These are phyloP conservation scores for Thamnophis sirtalis DNA, from an alignment of 2,113 vertebrate species.

Conservation along the genomic window DNA sequence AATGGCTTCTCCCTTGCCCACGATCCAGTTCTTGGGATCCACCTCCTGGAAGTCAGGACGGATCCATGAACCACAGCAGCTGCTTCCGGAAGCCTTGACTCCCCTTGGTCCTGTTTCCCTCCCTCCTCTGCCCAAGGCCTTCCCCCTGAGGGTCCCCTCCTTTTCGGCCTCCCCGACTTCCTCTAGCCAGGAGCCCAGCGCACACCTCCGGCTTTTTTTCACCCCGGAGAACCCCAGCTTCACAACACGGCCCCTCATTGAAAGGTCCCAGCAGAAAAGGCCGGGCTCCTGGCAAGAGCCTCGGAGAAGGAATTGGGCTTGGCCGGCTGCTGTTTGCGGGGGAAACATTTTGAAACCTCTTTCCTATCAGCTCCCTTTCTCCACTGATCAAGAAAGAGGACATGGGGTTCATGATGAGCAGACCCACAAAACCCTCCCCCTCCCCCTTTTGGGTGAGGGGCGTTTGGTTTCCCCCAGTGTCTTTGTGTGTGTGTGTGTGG, in stretches of 20 bases:
- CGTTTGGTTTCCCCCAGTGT: not conserved
- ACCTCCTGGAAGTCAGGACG: not conserved
- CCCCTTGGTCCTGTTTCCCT: not conserved
- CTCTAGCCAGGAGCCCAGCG: not conserved
- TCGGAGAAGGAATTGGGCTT: not conserved
- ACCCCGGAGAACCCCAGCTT: not conserved
- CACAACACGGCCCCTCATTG: not conserved
- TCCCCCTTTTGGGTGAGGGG: not conserved
- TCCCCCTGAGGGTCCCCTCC: not conserved
- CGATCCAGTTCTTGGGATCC: not conserved
- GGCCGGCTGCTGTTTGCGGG: not conserved
- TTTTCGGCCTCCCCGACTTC: not conserved
- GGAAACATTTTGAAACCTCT: not conserved
- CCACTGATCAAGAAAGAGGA: not conserved
- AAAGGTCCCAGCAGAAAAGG: not conserved
- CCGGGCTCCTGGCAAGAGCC: not conserved
- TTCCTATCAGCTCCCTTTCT: not conserved
- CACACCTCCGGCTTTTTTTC: not conserved
- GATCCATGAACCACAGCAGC: not conserved
- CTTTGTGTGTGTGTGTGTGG: not conserved
- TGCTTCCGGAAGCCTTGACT: not conserved
- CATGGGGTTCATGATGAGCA: not conserved
- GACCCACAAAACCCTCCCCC: not conserved
- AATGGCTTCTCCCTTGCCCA: not conserved
- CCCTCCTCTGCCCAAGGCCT: not conserved